Conservation (phyloP, 2,797 vertebrate species). For the Oreortyx pictus region DNA sequence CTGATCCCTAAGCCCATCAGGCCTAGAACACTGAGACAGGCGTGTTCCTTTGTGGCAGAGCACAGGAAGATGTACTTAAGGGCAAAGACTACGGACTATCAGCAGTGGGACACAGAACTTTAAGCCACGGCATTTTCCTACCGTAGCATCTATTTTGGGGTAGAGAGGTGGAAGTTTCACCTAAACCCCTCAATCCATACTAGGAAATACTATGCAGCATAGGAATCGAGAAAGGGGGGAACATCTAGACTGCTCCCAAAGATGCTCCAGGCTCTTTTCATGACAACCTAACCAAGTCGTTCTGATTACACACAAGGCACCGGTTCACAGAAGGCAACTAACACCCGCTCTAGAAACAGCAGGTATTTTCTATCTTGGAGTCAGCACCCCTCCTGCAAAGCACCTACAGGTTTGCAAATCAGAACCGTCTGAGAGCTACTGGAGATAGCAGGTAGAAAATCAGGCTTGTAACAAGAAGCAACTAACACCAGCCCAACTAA, state of each 20-base stretch:
- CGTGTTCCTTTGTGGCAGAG: not conserved
- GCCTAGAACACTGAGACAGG: not conserved
- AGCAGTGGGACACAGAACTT: not conserved
- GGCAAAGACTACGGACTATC: not conserved
- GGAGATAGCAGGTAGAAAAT: not conserved
- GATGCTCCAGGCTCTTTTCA: not conserved
- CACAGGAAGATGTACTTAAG: not conserved
- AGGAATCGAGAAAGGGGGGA: not conserved
- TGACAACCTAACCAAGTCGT: not conserved
- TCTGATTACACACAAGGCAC: not conserved
- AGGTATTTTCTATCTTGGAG: fast-evolving
- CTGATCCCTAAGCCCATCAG: not conserved
- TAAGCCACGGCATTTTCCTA: not conserved
- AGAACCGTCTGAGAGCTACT: not conserved
- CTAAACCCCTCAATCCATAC: not conserved
- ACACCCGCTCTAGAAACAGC: not conserved
- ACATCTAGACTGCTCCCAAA: not conserved
- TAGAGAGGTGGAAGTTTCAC: not conserved
- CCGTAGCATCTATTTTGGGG: not conserved
- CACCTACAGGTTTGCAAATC: not conserved
- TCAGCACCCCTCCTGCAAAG: not conserved
- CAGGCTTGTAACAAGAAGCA: not conserved
- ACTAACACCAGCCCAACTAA: not conserved
- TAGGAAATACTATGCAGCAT: not conserved
- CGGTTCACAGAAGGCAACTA: not conserved